A percentile compares a stretch with the other conserved stretches of the same genome.
These are phyloP conservation scores for Phymanthus crucifer DNA, from an alignment of 92 coral and sea anemone species.

Conservation along the genomic window DNA sequence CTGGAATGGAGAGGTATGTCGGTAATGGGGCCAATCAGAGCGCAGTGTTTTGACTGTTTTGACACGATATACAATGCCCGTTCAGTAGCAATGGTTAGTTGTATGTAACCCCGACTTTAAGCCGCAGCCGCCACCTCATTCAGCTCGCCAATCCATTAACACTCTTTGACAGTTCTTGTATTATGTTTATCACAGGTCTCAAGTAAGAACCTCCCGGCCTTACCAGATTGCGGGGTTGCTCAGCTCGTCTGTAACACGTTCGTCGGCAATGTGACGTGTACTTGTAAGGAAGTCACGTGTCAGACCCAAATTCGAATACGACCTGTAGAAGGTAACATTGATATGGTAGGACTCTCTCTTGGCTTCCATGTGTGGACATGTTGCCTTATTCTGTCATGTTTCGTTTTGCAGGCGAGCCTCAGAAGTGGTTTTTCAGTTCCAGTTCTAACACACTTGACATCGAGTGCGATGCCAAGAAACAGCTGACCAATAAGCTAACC, in stretches of 20 bases:
- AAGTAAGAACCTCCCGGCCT: slow-evolving; percentile 52
- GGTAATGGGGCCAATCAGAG: no score
- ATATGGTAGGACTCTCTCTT: neutral
- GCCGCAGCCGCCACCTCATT: no score
- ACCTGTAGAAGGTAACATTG: slow-evolving; percentile 63
- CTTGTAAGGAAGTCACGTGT: slow-evolving; percentile 71
- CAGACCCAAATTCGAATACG: slow-evolving; percentile 72
- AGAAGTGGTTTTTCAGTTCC: slow-evolving; percentile 68
- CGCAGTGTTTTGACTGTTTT: no score
- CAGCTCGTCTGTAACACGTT: slow-evolving; percentile 60
- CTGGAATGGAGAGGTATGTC: slow-evolving; percentile 83
- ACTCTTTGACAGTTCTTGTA: no score
- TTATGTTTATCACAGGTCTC: slow-evolving; percentile 48
- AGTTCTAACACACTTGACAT: slow-evolving; percentile 4
- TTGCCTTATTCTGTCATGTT: neutral
- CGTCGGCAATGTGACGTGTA: slow-evolving; percentile 77
- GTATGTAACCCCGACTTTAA: no score
- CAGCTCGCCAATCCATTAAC: no score
- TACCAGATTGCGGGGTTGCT: slow-evolving; percentile 85
- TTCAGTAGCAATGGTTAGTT: no score
- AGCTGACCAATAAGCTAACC: slow-evolving; percentile 47
- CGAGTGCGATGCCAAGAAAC: slow-evolving; percentile 24
- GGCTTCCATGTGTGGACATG: neutral
- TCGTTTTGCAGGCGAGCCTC: slow-evolving; percentile 59
- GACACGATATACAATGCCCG: no score